Percentiles rank a stretch among this genome's conserved stretches.
These are phyloP conservation scores for Masnerella sp. DNA, from an alignment of 2,888 invertebrate genomes.

Conservation along the genomic window DNA sequence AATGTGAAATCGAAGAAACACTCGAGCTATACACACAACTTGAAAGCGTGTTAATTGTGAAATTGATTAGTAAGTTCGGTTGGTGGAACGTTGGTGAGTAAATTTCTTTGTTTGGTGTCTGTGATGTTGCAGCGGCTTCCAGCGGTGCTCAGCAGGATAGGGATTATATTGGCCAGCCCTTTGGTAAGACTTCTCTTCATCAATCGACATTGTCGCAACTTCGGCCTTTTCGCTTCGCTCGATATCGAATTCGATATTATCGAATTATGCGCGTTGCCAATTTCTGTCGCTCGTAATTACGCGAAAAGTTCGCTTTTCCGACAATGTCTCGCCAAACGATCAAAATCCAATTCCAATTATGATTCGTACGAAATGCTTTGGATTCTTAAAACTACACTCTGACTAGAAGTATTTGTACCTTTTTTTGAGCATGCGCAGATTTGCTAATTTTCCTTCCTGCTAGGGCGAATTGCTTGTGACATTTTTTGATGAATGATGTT, in stretches of 20 bases:
- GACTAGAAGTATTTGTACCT: slow-evolving; percentile 23
- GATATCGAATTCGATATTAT: too few species aligned
- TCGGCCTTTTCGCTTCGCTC: slow-evolving; percentile 63
- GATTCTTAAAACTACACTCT: slow-evolving; percentile 20
- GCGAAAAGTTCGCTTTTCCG: slow-evolving; percentile 43
- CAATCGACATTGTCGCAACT: slow-evolving; percentile 67
- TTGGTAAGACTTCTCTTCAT: slow-evolving; percentile 85
- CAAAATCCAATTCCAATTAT: slow-evolving; percentile 13
- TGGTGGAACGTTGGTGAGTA: slow-evolving; percentile 77
- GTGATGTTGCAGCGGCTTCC: slow-evolving; percentile 90
- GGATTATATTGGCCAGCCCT: slow-evolving; percentile 97
- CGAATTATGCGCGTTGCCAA: background rate
- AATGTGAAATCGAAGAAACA: slow-evolving; percentile 33
- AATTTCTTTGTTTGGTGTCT: slow-evolving; percentile 78
- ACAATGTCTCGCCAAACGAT: slow-evolving; percentile 36
- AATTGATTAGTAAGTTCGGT: slow-evolving; percentile 73
- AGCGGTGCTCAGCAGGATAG: slow-evolving; percentile 97
- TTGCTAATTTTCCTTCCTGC: too few species aligned
- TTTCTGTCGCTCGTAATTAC: slow-evolving; percentile 3
- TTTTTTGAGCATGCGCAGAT: slow-evolving; percentile 34
- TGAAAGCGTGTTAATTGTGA: slow-evolving; percentile 53
- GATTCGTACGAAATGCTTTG: slow-evolving; percentile 37
- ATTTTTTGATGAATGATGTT: too few species aligned
- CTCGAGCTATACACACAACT: slow-evolving; percentile 49
- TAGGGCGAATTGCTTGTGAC: too few species aligned